Evolutionary conservation across 1,140 invertebrate species (phyloP).

Genomic region (Diorhabda elongata): DNA sequence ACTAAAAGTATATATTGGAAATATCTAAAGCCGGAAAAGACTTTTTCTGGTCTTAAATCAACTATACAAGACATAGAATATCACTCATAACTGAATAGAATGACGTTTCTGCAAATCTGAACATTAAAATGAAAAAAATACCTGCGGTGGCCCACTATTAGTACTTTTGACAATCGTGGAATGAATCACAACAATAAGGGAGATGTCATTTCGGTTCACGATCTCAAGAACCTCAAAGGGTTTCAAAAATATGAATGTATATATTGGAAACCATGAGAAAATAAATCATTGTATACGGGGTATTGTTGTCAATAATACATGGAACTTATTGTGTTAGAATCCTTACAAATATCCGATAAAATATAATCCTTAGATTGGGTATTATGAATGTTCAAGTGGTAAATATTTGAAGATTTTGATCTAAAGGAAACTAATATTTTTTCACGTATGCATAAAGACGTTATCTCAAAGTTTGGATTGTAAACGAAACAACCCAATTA

Average conservation of each 20-base stretch:
- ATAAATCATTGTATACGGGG: neutral
- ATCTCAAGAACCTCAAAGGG: neutral
- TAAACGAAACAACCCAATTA: too few relatives aligned
- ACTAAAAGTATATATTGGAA: too few relatives aligned
- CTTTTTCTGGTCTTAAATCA: too few relatives aligned
- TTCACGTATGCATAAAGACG: neutral
- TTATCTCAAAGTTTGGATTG: too few relatives aligned
- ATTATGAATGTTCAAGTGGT: neutral
- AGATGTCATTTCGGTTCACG: neutral
- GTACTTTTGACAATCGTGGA: neutral
- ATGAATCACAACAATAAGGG: neutral
- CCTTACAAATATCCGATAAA: neutral
- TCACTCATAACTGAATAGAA: neutral
- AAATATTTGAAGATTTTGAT: neutral
- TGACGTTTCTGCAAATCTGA: neutral
- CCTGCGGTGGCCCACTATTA: neutral
- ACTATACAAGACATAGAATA: neutral
- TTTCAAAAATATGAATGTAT: neutral
- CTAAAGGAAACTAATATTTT: constrained; percentile 1
- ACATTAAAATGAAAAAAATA: neutral
- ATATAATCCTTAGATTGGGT: neutral
- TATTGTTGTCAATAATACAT: constrained; percentile 1
- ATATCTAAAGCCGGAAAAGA: too few relatives aligned
- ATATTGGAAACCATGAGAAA: neutral
- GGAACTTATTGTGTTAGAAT: neutral